phyloP scores from a whole-genome alignment of 2,888 invertebrate genomes.

The Phengaris alcon region DNA sequence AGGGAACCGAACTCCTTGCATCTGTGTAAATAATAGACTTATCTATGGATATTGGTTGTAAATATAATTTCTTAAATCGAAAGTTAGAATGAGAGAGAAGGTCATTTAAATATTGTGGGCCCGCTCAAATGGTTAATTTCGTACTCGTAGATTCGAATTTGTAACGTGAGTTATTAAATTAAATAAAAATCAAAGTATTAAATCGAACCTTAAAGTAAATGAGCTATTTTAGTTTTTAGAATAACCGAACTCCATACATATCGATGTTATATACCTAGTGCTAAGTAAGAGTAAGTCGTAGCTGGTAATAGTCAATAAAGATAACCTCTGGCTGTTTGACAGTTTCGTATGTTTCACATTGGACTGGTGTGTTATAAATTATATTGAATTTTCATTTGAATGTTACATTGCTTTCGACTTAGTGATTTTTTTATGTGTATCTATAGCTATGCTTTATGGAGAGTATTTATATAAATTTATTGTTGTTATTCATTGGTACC shows the following conservation, averaged over 20 bases:
- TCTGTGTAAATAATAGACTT: slow-evolving; percentile 68
- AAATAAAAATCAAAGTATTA: slow-evolving; percentile 24
- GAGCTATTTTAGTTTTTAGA: slow-evolving; percentile 60
- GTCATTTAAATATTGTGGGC: background rate
- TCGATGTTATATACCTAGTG: slow-evolving; percentile 71
- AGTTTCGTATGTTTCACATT: slow-evolving; percentile 47
- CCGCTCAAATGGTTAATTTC: slow-evolving; percentile 15
- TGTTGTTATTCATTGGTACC: slow-evolving; percentile 54
- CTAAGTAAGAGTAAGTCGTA: slow-evolving; percentile 56
- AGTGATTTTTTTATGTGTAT: slow-evolving; percentile 37
- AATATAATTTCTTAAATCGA: slow-evolving; percentile 54
- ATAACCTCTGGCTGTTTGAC: slow-evolving; percentile 68
- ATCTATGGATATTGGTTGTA: slow-evolving; percentile 49
- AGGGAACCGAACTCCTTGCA: slow-evolving; percentile 80
- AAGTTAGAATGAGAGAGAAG: slow-evolving; percentile 52
- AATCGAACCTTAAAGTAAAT: slow-evolving; percentile 29
- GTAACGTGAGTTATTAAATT: slow-evolving; percentile 31
- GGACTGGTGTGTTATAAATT: slow-evolving; percentile 31
- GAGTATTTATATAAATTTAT: slow-evolving; percentile 52
- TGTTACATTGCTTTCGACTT: slow-evolving; percentile 27
- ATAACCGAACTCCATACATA: slow-evolving; percentile 75
- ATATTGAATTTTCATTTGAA: slow-evolving; percentile 22
- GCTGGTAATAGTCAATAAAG: slow-evolving; percentile 72
- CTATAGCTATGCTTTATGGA: slow-evolving; percentile 59
- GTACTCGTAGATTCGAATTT: slow-evolving; percentile 40